Percentiles rank a stretch among this genome's conserved stretches.
phyloP scores from a whole-genome alignment of 2,113 vertebrate species.

The Orycteropus afer region DNA sequence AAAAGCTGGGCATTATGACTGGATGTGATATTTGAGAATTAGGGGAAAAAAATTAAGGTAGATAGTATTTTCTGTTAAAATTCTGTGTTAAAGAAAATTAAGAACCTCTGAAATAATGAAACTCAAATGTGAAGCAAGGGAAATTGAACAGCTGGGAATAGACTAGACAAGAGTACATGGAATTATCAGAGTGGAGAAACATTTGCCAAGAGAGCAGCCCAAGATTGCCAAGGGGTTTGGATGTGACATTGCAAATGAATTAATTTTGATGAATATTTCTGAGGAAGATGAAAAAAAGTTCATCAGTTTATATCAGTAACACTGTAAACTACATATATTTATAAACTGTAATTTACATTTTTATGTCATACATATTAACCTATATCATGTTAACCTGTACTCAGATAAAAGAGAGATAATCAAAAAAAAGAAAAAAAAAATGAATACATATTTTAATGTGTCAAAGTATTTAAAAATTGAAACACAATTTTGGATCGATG shows the following conservation, averaged over 20 bases:
- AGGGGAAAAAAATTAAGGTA: not conserved
- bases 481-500: constrained; percentile 8
- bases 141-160: not conserved
- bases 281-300: not conserved
- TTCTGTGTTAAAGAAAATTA: not conserved
- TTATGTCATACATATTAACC: not conserved
- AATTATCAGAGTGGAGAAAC: not conserved
- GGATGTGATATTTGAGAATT: not conserved
- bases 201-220: not conserved
- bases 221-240: not conserved
- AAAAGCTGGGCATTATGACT: not conserved
- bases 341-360: not conserved
- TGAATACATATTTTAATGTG: constrained; percentile 31
- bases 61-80: not conserved
- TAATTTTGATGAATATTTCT: not conserved
- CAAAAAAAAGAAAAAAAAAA: constrained; percentile 18
- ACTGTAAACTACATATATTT: not conserved
- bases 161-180: not conserved
- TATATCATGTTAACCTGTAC: fast-evolving
- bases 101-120: not conserved
- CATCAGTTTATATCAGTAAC: not conserved
- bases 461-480: constrained; percentile 41
- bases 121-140: not conserved
- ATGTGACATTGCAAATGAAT: not conserved
- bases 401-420: not conserved